phyloP scores from a whole-genome alignment of 2,113 vertebrate genomes.

The Porphyrio hochstetteri region DNA sequence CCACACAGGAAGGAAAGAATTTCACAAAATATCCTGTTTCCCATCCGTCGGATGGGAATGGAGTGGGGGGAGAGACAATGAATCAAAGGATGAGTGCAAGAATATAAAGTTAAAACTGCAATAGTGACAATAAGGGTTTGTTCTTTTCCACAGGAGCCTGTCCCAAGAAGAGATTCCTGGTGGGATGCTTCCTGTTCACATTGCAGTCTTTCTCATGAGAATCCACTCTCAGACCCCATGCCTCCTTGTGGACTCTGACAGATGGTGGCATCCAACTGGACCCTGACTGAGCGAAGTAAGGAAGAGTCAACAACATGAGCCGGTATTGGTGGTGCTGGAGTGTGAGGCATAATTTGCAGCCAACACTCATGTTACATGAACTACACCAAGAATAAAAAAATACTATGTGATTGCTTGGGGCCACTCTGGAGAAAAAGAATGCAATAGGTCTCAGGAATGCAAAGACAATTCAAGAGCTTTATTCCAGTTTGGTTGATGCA shows the following conservation, averaged over 20 bases:
- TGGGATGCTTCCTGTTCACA: conserved; percentile 76
- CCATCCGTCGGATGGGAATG: conserved; percentile 61
- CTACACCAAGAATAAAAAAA: not conserved
- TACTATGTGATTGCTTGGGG: not conserved
- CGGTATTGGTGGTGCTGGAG: not conserved
- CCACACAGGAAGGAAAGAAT: conserved; percentile 61
- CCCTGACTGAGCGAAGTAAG: not conserved
- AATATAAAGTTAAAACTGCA: conserved; percentile 58
- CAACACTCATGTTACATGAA: not conserved
- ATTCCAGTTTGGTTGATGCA: not conserved
- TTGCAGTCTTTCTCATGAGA: conserved; percentile 78
- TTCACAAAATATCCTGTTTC: conserved; percentile 76
- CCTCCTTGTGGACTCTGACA: conserved; percentile 23
- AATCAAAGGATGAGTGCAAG: conserved; percentile 73
- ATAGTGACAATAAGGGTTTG: conserved; percentile 68
- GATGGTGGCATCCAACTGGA: conserved; percentile 32
- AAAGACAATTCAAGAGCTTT: not conserved
- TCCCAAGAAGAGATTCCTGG: conserved; percentile 73
- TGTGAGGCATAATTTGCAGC: not conserved
- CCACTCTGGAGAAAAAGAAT: not conserved
- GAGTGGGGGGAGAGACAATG: conserved; percentile 66
- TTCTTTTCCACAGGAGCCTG: conserved; percentile 73
- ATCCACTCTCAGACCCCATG: conserved; percentile 13
- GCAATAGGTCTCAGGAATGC: not conserved
- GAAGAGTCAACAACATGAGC: not conserved